A percentile compares a stretch with the other conserved stretches of the same genome.
Conservation (phyloP, 2,797 vertebrate species). For the Mormyrus hasselquistii region DNA sequence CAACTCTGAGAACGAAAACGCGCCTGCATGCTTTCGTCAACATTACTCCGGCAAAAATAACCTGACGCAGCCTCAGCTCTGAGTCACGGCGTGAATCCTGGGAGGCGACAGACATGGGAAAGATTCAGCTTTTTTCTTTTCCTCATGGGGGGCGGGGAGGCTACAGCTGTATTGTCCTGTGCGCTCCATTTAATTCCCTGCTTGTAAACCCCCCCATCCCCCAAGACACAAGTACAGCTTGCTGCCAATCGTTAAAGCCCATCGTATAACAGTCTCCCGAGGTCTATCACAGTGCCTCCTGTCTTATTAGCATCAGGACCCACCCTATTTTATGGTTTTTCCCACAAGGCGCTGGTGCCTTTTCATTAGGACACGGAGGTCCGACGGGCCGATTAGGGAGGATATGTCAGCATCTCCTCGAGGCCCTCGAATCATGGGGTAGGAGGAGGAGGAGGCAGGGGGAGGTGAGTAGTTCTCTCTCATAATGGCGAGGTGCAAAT, state of each 20-base stretch:
- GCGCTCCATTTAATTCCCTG: constrained; percentile 42
- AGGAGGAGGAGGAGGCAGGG: neutral
- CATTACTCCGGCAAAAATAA: neutral
- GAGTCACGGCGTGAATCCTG: neutral
- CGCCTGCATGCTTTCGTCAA: constrained; percentile 14
- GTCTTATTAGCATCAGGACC: constrained; percentile 39
- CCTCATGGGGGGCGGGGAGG: neutral
- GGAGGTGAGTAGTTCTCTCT: neutral
- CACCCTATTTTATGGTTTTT: constrained; percentile 38
- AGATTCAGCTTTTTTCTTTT: constrained; percentile 11
- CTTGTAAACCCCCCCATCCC: constrained; percentile 34
- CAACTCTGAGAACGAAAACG: neutral
- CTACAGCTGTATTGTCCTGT: neutral
- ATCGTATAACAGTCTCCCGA: constrained; percentile 42
- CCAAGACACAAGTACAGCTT: constrained; percentile 47
- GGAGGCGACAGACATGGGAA: neutral
- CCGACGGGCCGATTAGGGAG: constrained; percentile 39
- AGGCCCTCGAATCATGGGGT: constrained; percentile 29
- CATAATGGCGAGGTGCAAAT: constrained; percentile 49
- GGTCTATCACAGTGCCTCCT: constrained; percentile 49
- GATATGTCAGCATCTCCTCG: constrained; percentile 33
- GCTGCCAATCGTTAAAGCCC: constrained; percentile 48
- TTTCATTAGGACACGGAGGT: constrained; percentile 46
- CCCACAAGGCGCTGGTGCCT: constrained; percentile 26
- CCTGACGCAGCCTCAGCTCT: neutral